Evolutionary conservation across 2,888 invertebrate genomes (phyloP).

Genomic region (Apamea anceps): DNA sequence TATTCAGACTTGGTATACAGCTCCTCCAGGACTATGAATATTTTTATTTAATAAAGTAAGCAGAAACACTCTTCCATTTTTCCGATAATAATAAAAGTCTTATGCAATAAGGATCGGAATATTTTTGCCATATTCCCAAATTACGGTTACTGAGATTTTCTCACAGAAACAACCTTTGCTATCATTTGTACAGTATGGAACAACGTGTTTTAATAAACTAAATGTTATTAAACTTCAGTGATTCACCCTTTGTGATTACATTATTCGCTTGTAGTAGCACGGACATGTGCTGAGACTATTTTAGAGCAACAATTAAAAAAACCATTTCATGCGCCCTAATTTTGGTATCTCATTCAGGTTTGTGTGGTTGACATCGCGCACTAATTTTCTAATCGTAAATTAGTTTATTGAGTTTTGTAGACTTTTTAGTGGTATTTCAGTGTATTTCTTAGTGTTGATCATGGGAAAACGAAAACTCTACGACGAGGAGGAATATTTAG

Average conservation of each 20-base stretch:
- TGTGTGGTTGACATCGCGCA: too few species aligned
- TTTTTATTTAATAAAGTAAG: constrained; percentile 4
- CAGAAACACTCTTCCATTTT: background rate
- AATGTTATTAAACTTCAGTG: too few species aligned
- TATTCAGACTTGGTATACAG: background rate
- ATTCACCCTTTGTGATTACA: too few species aligned
- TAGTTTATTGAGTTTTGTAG: background rate
- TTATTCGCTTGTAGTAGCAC: background rate
- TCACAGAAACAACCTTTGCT: background rate
- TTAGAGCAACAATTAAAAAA: background rate
- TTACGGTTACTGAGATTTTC: background rate
- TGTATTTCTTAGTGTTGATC: too few species aligned
- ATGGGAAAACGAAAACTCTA: too few species aligned
- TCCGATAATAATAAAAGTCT: background rate
- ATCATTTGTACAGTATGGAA: background rate
- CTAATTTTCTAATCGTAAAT: background rate
- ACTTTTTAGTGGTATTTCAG: too few species aligned
- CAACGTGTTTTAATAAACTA: background rate
- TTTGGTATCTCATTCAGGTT: background rate
- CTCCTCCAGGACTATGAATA: background rate
- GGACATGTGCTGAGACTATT: background rate
- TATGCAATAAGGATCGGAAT: background rate
- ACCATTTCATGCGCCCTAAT: background rate
- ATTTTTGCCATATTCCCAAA: background rate
- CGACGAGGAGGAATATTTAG: background rate